phyloP scores from a whole-genome alignment of 2,797 vertebrate genomes.

The Falco novaeseelandiae region DNA sequence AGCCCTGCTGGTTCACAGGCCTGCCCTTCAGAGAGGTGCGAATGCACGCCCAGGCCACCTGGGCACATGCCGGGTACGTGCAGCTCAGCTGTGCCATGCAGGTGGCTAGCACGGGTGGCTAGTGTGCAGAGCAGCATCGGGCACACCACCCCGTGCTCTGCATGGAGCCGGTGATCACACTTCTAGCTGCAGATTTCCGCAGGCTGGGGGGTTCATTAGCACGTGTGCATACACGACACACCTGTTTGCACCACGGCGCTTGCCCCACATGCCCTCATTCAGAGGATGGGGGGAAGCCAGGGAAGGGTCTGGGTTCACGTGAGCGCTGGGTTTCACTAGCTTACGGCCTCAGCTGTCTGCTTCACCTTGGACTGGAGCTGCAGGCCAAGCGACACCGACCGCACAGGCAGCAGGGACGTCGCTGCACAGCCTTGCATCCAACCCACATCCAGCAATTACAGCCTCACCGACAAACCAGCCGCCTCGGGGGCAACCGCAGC shows the following conservation, averaged over 20 bases:
- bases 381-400: not conserved
- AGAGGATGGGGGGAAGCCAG: fast-evolving
- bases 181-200: not conserved
- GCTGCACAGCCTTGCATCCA: not conserved
- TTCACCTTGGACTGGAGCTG: not conserved
- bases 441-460: not conserved
- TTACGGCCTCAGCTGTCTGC: not conserved
- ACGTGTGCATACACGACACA: fast-evolving
- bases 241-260: not conserved
- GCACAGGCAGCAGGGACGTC: not conserved
- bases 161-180: fast-evolving
- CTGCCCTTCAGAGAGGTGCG: not conserved
- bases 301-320: fast-evolving
- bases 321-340: not conserved
- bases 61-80: fast-evolving
- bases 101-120: fast-evolving
- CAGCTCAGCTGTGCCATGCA: not conserved
- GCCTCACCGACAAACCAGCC: not conserved
- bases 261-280: fast-evolving
- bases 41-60: fast-evolving
- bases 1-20: not conserved
- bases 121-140: fast-evolving
- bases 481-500: not conserved
- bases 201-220: fast-evolving
- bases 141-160: fast-evolving